Evolutionary conservation across 2,113 vertebrate genomes (phyloP).

Genomic region (Cygnus atratus): DNA sequence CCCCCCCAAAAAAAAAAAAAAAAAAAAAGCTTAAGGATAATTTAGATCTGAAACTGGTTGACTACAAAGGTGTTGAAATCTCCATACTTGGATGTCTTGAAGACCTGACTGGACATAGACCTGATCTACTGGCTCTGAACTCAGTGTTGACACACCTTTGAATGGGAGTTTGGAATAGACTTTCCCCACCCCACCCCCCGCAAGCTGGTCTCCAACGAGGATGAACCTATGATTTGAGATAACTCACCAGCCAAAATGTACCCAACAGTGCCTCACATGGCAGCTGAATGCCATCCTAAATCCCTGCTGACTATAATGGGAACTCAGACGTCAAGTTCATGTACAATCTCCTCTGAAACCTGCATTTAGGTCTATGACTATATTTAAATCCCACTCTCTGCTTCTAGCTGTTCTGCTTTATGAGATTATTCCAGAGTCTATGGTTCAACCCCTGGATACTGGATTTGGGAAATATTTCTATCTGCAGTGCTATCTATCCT

Average conservation of each 20-base stretch:
- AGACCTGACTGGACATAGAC: neutral
- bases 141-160: neutral
- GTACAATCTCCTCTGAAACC: neutral
- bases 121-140: neutral
- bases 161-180: neutral
- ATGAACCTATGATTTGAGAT: rapidly evolving
- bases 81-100: neutral
- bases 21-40: neutral
- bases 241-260: neutral
- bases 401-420: neutral
- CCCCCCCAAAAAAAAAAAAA: no score
- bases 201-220: neutral
- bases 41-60: neutral
- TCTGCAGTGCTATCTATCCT: no score
- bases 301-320: neutral
- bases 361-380: neutral
- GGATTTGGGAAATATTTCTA: neutral
- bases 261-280: rapidly evolving
- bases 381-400: neutral
- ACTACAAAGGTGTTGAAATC: neutral
- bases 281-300: neutral
- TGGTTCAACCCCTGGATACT: neutral
- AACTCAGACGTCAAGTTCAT: neutral
- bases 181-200: no score
- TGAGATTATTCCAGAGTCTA: neutral